Evolutionary conservation across 2,888 invertebrate species (phyloP).

Genomic region (Cerastoderma edule): DNA sequence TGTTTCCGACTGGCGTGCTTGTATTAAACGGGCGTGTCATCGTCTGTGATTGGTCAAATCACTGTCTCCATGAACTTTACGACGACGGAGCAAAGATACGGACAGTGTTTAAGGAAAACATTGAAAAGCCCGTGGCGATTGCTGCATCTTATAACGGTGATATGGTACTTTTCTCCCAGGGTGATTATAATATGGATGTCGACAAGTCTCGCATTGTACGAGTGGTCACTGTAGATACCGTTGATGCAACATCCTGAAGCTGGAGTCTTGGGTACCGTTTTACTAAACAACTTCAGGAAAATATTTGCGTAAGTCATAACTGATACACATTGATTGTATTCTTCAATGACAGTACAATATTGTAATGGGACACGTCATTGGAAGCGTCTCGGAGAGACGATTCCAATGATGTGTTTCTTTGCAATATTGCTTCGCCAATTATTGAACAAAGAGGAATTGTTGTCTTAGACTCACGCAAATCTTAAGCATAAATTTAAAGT

Average conservation of each 20-base stretch:
- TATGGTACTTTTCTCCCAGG: constrained; percentile 39
- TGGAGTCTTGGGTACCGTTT: too few species aligned
- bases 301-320: too few species aligned
- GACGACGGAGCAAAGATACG: constrained; percentile 35
- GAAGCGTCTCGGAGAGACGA: too few species aligned
- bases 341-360: too few species aligned
- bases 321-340: too few species aligned
- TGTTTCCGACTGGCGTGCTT: constrained; percentile 42
- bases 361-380: too few species aligned
- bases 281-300: too few species aligned
- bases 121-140: constrained; percentile 47
- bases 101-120: constrained; percentile 27
- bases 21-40: constrained; percentile 32
- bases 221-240: constrained; percentile 21
- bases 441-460: too few species aligned
- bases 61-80: constrained; percentile 37
- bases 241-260: neutral
- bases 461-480: too few species aligned
- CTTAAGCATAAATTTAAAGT: too few species aligned
- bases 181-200: constrained; percentile 42
- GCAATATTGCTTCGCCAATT: too few species aligned
- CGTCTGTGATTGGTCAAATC: constrained; percentile 50
- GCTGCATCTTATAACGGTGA: constrained; percentile 23
- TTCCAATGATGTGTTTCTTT: too few species aligned
- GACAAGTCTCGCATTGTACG: constrained; percentile 38